A percentile compares a stretch with the other conserved stretches of the same genome.
Conservation (phyloP, 2,113 vertebrate genomes). For the Romanogobio albipinnatus region DNA sequence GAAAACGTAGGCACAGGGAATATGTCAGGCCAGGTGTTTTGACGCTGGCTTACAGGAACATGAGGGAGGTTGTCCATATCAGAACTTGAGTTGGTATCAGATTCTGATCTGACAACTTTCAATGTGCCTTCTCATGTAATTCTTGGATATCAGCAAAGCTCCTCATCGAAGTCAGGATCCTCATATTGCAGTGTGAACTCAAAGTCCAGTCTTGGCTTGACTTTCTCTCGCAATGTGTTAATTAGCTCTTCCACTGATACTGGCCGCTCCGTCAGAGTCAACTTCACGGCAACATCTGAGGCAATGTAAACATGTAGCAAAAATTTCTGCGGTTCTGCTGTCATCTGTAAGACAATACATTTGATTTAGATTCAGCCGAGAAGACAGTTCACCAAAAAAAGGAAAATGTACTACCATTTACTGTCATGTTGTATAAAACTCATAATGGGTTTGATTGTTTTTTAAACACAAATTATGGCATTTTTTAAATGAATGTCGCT, state of each 20-base stretch:
- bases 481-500: too few species aligned
- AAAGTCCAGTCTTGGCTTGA: constrained; percentile 50
- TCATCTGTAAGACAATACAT: constrained; percentile 1
- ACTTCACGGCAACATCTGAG: constrained; percentile 39
- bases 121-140: constrained; percentile 39
- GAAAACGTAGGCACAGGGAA: constrained; percentile 45
- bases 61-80: too few species aligned
- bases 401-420: background rate
- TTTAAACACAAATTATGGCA: too few species aligned
- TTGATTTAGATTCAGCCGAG: too few species aligned
- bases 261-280: constrained; percentile 30
- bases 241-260: constrained; percentile 42
- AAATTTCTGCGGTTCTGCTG: constrained; percentile 24
- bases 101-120: constrained; percentile 1
- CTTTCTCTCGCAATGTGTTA: constrained; percentile 28
- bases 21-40: constrained; percentile 41
- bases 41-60: constrained; percentile 12
- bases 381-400: background rate
- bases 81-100: too few species aligned
- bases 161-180: constrained; percentile 48
- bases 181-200: constrained; percentile 34
- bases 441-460: too few species aligned
- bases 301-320: constrained; percentile 21
- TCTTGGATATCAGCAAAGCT: constrained; percentile 25
- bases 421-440: too few species aligned